Evolutionary conservation across 2,113 vertebrate genomes (phyloP), one percentile per base, ranked within the genome.

Genomic region (Rhynchopsitta pachyrhyncha): DNA sequence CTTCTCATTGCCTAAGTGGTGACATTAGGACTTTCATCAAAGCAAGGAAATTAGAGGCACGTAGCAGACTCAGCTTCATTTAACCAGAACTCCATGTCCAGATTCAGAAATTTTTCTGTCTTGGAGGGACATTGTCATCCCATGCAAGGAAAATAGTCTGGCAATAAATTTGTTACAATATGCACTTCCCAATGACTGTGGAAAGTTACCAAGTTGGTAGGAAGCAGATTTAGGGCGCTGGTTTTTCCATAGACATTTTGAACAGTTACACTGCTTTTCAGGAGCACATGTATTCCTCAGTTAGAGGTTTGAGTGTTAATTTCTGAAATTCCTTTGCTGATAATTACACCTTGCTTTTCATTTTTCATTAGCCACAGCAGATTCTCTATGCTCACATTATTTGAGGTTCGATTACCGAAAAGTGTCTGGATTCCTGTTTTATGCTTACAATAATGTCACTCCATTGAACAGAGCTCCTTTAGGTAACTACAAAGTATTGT

Each of bases 21-120:
- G 88, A 96, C 92, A 92, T 94, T 88, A 92, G 53, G 90, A 20
- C 80, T 92, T 96, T 63, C 82, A 94, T 96, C 90, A 86, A 86
- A 80, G 80, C 90, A 71, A 74, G 79, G 93, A 90, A 96, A 94
- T 94, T 83, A 90, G 71, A 92, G 71, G 82, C 88, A 90, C 73
- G 35, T 81, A 93, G 92, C 79, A 86, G 68, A 81, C 78, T 84
- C 6, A 0, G 73, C 50, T 86, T 77, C 85, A 41, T 94, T 96
- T 77, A 93, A 33, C 68, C 27, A 44, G 41, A 78, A 55, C 55
- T 93, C 53, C 10, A 1, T 17, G 66, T 69, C 17, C 76, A 59
- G 60, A 28, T 64, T 60, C 46, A 44, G 82, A 81, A 55, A 18
- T 68, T 81, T 94, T 84, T 68, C 59, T 86, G 39, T 55, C 75